Conservation (phyloP, 2,888 invertebrate genomes). For the Cantharis flavilabris region DNA sequence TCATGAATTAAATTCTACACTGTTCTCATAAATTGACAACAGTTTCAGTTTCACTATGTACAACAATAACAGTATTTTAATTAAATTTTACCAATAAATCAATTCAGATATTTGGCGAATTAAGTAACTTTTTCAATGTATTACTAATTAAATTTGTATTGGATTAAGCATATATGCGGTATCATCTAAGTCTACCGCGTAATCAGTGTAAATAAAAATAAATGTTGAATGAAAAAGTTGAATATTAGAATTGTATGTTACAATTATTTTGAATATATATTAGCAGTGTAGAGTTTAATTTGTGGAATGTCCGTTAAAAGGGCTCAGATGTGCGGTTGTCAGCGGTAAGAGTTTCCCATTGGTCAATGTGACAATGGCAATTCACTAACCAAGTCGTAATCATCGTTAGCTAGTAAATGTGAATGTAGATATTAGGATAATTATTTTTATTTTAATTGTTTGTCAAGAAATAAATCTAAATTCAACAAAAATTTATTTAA, state of each 20-base stretch:
- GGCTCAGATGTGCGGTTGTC: constrained; percentile 44
- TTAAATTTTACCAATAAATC: background rate
- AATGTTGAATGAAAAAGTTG: background rate
- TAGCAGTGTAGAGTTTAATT: constrained; percentile 39
- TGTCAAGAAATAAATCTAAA: background rate
- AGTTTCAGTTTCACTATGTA: background rate
- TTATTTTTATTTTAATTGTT: background rate
- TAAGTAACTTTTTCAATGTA: background rate
- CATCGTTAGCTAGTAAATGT: constrained; percentile 24
- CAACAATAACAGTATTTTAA: background rate
- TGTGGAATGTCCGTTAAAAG: constrained; percentile 38
- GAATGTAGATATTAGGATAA: constrained; percentile 10
- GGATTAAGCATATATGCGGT: background rate
- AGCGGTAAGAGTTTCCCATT: constrained; percentile 41
- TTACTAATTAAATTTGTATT: background rate
- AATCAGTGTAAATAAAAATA: no score
- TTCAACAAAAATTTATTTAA: background rate
- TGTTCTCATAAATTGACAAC: background rate
- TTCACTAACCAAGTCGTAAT: constrained; percentile 34
- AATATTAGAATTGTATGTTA: background rate
- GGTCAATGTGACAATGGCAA: constrained; percentile 44
- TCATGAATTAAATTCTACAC: constrained; percentile 5
- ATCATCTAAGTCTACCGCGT: no score
- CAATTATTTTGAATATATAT: background rate
- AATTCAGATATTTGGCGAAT: background rate